Percentiles rank a stretch among this genome's conserved stretches.
Evolutionary conservation across 2,113 vertebrate species (phyloP).

Genomic region (Platichthys stellatus): DNA sequence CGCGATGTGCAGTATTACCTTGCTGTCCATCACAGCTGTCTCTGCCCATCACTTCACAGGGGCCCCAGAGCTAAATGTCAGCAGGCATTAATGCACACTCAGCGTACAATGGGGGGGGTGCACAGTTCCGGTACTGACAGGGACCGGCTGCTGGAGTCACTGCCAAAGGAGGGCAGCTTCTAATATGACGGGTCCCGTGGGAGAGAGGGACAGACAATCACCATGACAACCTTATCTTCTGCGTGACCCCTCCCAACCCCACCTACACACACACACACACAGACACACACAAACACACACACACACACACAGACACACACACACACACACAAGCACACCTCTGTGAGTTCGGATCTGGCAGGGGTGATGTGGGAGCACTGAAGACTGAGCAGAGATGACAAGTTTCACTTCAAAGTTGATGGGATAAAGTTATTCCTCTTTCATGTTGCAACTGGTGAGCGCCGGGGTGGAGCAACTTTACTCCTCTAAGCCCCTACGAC

Average conservation of each 20-base stretch:
- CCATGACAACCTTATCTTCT: conserved; percentile 59
- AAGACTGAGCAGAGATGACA: conserved; percentile 74
- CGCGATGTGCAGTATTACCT: conserved; percentile 1
- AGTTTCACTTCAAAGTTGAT: conserved; percentile 79
- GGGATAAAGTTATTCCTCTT: conserved; percentile 75
- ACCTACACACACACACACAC: not conserved
- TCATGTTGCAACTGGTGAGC: conserved; percentile 73
- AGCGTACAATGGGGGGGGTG: conserved; percentile 26
- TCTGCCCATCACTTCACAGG: conserved; percentile 35
- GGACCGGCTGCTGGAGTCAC: conserved; percentile 32
- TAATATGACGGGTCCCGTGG: conserved; percentile 54
- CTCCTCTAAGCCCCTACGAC: conserved; percentile 58
- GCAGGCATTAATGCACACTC: conserved; percentile 59
- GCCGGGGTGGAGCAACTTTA: conserved; percentile 58
- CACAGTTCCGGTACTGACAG: conserved; percentile 24
- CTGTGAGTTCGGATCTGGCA: not conserved
- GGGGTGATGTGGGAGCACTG: conserved; percentile 56
- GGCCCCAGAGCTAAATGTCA: conserved; percentile 64
- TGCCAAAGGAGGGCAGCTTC: conserved; percentile 31
- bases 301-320: not conserved
- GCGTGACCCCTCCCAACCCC: not conserved
- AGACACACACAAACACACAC: not conserved
- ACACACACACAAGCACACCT: not conserved
- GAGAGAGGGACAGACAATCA: conserved; percentile 38
- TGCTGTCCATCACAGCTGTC: conserved; percentile 41